Evolutionary conservation across 2,888 invertebrate genomes (phyloP).

Genomic region (Anodontia alba): DNA sequence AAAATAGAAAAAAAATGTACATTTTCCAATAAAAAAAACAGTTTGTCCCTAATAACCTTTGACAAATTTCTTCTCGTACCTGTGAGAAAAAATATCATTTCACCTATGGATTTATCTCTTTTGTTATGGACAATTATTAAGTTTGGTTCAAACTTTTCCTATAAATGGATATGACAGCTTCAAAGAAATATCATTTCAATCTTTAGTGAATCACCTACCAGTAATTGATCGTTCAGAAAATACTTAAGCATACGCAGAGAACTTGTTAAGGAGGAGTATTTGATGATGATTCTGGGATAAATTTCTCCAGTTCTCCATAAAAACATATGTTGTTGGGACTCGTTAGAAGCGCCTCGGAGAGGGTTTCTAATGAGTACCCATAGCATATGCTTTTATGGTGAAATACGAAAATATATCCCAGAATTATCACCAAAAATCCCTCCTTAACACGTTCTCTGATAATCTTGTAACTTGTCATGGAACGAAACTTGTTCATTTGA

Average conservation of each 20-base stretch:
- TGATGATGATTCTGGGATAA: no score
- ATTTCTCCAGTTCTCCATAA: no score
- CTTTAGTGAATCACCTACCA: not conserved
- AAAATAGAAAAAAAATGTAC: no score
- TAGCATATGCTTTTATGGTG: no score
- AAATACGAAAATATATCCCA: no score
- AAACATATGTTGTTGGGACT: no score
- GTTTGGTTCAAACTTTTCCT: not conserved
- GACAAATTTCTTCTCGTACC: not conserved
- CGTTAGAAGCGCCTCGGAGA: no score
- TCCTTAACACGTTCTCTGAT: no score
- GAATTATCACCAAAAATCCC: no score
- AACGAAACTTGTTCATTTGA: constrained; percentile 1
- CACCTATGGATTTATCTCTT: not conserved
- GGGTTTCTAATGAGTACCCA: no score
- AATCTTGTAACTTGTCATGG: not conserved
- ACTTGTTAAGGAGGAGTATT: no score
- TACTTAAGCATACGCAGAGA: not conserved
- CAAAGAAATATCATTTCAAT: not conserved
- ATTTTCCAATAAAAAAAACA: not conserved
- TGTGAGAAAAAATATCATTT: not conserved
- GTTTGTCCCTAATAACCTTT: not conserved
- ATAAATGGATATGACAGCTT: constrained; percentile 2
- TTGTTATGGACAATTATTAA: not conserved
- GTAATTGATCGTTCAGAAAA: constrained; percentile 14